Conservation (phyloP, 2,888 invertebrate genomes). For the Coelinius sp. region DNA sequence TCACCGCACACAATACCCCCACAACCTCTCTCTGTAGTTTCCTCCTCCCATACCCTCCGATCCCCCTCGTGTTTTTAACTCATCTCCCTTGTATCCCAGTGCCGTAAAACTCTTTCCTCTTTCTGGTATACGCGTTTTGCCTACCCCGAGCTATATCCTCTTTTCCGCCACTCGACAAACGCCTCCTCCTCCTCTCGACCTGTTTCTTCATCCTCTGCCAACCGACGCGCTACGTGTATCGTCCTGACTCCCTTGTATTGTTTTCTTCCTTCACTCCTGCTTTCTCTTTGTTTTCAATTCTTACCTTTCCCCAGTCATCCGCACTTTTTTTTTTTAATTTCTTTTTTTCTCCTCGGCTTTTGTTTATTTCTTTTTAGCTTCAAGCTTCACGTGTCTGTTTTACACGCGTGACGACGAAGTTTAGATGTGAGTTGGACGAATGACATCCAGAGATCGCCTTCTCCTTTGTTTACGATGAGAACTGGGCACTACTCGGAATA, state of each 20-base stretch:
- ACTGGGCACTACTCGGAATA: slow-evolving; percentile 62
- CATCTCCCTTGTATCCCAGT: slow-evolving; percentile 28
- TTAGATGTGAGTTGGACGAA: background rate
- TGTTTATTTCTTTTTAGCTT: slow-evolving; percentile 28
- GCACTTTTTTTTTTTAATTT: slow-evolving; percentile 13
- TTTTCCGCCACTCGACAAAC: slow-evolving; percentile 27
- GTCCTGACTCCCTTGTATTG: slow-evolving; percentile 7
- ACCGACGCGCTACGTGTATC: background rate
- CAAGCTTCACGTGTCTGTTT: slow-evolving; percentile 18
- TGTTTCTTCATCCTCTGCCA: slow-evolving; percentile 29
- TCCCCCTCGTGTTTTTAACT: slow-evolving; percentile 38
- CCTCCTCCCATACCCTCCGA: slow-evolving; percentile 35
- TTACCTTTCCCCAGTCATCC: slow-evolving; percentile 28
- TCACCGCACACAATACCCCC: slow-evolving; percentile 69
- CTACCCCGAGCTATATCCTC: slow-evolving; percentile 22
- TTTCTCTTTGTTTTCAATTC: slow-evolving; percentile 47
- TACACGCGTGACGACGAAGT: background rate
- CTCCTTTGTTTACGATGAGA: background rate
- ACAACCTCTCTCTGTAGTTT: slow-evolving; percentile 33
- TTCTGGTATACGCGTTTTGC: slow-evolving; percentile 8
- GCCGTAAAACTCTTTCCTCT: slow-evolving; percentile 14
- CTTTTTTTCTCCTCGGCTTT: background rate
- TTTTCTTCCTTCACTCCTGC: slow-evolving; percentile 41
- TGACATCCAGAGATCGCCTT: background rate
- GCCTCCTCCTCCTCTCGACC: slow-evolving; percentile 33